A percentile compares a stretch with the other conserved stretches of the same genome.
Evolutionary conservation across 1,140 invertebrate genomes (phyloP).

Genomic region (Megalopta genalis): DNA sequence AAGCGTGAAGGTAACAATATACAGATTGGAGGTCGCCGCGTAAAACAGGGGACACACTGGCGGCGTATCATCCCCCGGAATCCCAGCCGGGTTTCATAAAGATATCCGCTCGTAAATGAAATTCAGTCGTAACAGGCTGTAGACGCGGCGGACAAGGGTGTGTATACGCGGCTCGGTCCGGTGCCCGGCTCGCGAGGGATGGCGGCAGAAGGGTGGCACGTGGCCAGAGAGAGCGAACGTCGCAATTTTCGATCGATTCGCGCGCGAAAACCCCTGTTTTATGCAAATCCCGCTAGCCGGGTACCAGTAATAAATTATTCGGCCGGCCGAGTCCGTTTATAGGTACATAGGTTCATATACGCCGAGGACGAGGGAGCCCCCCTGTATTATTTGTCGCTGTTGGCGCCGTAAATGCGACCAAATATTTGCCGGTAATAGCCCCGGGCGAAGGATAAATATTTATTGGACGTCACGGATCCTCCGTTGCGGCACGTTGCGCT

Average conservation of each 20-base stretch:
- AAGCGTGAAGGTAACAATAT: no score
- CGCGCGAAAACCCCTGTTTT: conserved; percentile 64
- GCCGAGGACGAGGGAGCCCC: conserved; percentile 19
- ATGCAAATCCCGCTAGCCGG: conserved; percentile 67
- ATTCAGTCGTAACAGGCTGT: conserved; percentile 4
- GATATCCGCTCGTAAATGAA: conserved; percentile 9
- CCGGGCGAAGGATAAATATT: conserved; percentile 63
- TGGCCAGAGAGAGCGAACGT: conserved; percentile 53
- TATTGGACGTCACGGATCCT: conserved; percentile 56
- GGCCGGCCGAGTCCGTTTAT: conserved; percentile 62
- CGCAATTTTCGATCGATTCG: conserved; percentile 67
- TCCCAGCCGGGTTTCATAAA: conserved; percentile 1
- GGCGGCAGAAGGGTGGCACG: neutral
- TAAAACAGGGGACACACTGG: no score
- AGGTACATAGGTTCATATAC: conserved; percentile 47
- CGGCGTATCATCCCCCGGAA: neutral
- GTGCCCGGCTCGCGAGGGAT: neutral
- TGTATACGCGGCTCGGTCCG: no score
- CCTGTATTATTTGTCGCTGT: conserved; percentile 63
- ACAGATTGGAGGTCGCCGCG: no score
- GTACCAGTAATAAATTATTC: conserved; percentile 70
- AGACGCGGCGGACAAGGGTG: no score
- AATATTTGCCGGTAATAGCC: conserved; percentile 67
- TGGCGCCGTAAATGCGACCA: conserved; percentile 66
- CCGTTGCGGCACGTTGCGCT: conserved; percentile 19